Base-by-base conservation (phyloP, 2,888 invertebrate genomes). In the Falcaria lacertinaria region DNA sequence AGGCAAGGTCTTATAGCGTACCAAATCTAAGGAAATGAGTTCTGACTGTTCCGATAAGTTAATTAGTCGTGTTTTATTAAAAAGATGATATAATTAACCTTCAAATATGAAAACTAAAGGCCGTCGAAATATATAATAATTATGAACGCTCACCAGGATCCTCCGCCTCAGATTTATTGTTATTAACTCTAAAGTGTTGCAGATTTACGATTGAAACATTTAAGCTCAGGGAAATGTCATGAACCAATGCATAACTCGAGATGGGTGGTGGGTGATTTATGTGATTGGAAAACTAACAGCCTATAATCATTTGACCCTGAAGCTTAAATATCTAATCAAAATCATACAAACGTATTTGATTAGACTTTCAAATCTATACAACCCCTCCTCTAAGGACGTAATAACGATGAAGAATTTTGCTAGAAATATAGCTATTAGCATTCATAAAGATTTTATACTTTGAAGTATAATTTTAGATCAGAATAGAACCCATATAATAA, bases 11-110 rank as follows among this genome's bases (percentile, higher is more conserved):
- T n/a, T n/a, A 13, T 28, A 11, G 13, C 7, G n/a, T 4, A 39
- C n/a, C 17, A 14, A 34, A 37, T 37, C 37, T 36, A 15, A 42
- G 37, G 42, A 37, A 37, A 37, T 22, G 14, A 19, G 19, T 16
- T 35, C 7, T 6, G 13, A 22, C 13, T 36, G 8, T 22, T 25
- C 13, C 13, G 25, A 11, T 28, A 22, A 15, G 37, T 37, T 15
- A 15, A 37, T 37, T 37, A 37, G 37, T n/a, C n/a, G 13, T 11
- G 37, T 37, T 22, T n/a, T 15, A 15, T 25, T 13, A 25, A 37
- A 15, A 36, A 22, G 2, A 37, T 15, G 22, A 37, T 22, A 19
- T 22, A 14, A 28, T 25, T 22, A 25, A 37, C 22, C 37, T 37
- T 37, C 37, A 22, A 4, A 11, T 14, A 17, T 2, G 14, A 14